A percentile compares a stretch with the other conserved stretches of the same genome.
Evolutionary conservation across 2,797 vertebrate species (phyloP).

Genomic region (Gambusia yucatana): DNA sequence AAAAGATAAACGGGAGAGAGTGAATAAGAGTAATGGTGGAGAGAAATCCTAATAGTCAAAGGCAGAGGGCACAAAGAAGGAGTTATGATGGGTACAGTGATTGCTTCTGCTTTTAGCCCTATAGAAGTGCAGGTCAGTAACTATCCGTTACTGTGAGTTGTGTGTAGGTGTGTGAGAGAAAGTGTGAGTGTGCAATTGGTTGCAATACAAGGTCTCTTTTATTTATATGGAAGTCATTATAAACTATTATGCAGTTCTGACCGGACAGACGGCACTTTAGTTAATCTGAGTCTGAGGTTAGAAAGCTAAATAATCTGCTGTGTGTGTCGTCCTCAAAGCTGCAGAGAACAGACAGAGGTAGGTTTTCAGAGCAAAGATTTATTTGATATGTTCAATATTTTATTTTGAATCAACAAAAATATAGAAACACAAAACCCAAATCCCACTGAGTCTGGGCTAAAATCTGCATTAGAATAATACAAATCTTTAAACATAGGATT

Average conservation of each 20-base stretch:
- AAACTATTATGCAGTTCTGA: conserved; percentile 73
- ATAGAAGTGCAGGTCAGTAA: conserved; percentile 76
- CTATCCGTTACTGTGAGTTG: conserved; percentile 39
- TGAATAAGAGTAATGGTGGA: conserved; percentile 69
- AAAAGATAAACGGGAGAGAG: conserved; percentile 56
- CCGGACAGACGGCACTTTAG: conserved; percentile 70
- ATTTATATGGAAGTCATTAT: conserved; percentile 46
- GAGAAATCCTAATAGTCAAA: conserved; percentile 64
- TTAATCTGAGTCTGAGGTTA: conserved; percentile 67
- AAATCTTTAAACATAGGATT: background rate
- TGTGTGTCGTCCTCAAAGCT: conserved; percentile 2
- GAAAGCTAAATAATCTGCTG: conserved; percentile 12
- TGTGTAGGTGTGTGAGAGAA: conserved; percentile 24
- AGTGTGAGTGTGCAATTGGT: conserved; percentile 29
- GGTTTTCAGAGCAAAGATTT: background rate
- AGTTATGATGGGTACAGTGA: conserved; percentile 75
- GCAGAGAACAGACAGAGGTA: background rate
- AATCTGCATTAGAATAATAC: background rate
- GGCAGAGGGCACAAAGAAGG: conserved; percentile 62
- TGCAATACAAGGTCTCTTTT: conserved; percentile 34
- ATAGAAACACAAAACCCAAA: background rate
- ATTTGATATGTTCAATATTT: background rate
- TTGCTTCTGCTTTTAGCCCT: conserved; percentile 81
- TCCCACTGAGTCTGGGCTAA: background rate
- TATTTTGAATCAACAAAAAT: background rate